Conservation (phyloP, 1,140 invertebrate genomes). For the Ericerus pela region DNA sequence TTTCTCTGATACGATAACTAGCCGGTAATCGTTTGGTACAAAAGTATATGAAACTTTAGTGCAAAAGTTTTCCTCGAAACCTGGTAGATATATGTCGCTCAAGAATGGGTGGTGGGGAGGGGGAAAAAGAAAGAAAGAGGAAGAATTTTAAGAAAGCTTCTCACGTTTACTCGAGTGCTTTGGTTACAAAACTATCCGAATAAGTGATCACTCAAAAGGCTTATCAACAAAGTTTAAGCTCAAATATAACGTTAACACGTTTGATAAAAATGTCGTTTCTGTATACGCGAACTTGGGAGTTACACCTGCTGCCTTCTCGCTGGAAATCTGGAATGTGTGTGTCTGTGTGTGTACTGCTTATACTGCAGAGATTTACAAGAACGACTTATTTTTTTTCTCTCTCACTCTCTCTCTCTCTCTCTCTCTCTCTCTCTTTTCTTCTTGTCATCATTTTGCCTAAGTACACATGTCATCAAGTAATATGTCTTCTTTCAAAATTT, state of each 20-base stretch:
- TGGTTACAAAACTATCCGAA: conserved; percentile 5
- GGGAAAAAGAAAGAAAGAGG: no score
- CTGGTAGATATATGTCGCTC: neutral
- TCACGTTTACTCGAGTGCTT: neutral
- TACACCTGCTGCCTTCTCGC: conserved; percentile 8
- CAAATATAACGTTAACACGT: conserved; percentile 1
- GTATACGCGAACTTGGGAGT: neutral
- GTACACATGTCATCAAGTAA: conserved; percentile 3
- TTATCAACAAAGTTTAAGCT: conserved; percentile 7
- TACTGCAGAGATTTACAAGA: conserved; percentile 6
- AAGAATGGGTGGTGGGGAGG: neutral
- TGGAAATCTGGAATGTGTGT: no score
- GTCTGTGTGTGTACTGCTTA: no score
- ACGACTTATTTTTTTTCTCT: no score
- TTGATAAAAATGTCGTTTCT: conserved; percentile 4
- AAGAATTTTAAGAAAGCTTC: conserved; percentile 8
- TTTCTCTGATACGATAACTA: conserved; percentile 5
- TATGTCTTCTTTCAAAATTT: conserved; percentile 8
- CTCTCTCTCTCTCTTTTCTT: no score
- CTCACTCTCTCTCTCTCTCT: no score
- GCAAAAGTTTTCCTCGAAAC: neutral
- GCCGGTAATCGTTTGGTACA: neutral
- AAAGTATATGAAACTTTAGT: neutral
- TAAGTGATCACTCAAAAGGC: conserved; percentile 9
- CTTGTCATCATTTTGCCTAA: conserved; percentile 6